These are phyloP conservation scores for Drosophila eohydei DNA, from an alignment of 2,888 invertebrate genomes.

Conservation along the genomic window DNA sequence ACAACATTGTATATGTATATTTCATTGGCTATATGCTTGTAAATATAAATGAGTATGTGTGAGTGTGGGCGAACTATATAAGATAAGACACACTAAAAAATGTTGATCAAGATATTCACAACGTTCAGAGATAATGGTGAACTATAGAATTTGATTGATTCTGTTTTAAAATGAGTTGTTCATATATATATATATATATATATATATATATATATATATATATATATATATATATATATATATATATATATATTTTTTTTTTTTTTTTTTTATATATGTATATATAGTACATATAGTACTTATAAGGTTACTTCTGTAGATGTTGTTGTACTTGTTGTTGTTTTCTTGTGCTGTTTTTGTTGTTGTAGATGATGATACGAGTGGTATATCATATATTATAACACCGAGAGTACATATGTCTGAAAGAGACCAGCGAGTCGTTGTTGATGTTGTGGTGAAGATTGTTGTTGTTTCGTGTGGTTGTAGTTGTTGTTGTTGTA, in stretches of 20 bases:
- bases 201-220: conserved; percentile 18
- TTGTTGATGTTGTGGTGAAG: conserved; percentile 45
- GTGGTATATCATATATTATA: conserved; percentile 62
- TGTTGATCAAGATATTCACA: conserved; percentile 47
- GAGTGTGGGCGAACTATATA: conserved; percentile 25
- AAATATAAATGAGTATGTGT: conserved; percentile 25
- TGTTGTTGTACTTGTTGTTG: conserved; percentile 58
- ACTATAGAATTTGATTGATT: conserved; percentile 18
- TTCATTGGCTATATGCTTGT: conserved; percentile 54
- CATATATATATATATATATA: conserved; percentile 18
- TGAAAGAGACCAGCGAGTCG: conserved; percentile 71
- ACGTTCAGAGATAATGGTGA: conserved; percentile 57
- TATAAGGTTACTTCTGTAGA: conserved; percentile 58
- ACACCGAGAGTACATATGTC: conserved; percentile 77
- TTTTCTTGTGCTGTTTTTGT: conserved; percentile 61
- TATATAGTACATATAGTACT: conserved; percentile 37
- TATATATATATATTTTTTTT: conserved; percentile 20
- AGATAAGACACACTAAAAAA: conserved; percentile 28
- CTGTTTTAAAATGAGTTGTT: conserved; percentile 22
- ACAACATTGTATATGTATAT: conserved; percentile 58
- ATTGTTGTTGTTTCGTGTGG: conserved; percentile 49
- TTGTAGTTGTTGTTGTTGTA: conserved; percentile 55
- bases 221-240: conserved; percentile 23
- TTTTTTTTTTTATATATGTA: too few species aligned
- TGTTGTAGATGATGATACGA: conserved; percentile 58